A percentile compares a stretch with the other conserved stretches of the same genome.
These are phyloP conservation scores for Ctenosaura bakeri DNA, from an alignment of 2,797 vertebrate genomes.

Conservation along the genomic window DNA sequence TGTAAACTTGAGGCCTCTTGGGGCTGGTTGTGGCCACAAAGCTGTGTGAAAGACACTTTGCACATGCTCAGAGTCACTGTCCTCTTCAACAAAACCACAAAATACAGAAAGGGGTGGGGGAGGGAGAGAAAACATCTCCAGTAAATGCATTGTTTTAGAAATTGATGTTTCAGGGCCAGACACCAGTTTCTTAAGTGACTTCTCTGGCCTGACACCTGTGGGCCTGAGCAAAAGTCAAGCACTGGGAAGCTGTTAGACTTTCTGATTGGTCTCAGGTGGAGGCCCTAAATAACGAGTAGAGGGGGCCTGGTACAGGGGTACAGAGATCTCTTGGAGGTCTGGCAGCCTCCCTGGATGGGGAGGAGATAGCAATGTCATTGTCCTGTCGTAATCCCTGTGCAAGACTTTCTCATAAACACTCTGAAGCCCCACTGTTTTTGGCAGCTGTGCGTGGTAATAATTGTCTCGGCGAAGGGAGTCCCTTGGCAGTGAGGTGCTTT, in stretches of 20 bases:
- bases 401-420: slow-evolving; percentile 94
- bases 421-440: slow-evolving; percentile 91
- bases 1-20: background rate
- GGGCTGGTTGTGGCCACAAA: background rate
- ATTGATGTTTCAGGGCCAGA: background rate
- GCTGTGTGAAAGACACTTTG: background rate
- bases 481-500: slow-evolving; percentile 91
- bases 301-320: slow-evolving; percentile 89
- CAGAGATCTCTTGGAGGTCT: slow-evolving; percentile 90
- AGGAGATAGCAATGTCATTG: slow-evolving; percentile 90
- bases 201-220: background rate
- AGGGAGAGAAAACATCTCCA: background rate
- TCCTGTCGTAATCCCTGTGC: slow-evolving; percentile 92
- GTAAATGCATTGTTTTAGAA: background rate
- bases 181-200: background rate
- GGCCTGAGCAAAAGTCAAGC: background rate
- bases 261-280: slow-evolving; percentile 79
- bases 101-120: background rate
- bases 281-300: slow-evolving; percentile 84
- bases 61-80: slow-evolving; percentile 33
- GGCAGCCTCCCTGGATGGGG: slow-evolving; percentile 90
- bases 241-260: slow-evolving; percentile 71
- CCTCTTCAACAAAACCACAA: slow-evolving; percentile 5
- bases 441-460: slow-evolving; percentile 90
- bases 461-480: slow-evolving; percentile 90